Evolutionary conservation across 2,888 invertebrate species (phyloP).

Genomic region (Mayetiola destructor): DNA sequence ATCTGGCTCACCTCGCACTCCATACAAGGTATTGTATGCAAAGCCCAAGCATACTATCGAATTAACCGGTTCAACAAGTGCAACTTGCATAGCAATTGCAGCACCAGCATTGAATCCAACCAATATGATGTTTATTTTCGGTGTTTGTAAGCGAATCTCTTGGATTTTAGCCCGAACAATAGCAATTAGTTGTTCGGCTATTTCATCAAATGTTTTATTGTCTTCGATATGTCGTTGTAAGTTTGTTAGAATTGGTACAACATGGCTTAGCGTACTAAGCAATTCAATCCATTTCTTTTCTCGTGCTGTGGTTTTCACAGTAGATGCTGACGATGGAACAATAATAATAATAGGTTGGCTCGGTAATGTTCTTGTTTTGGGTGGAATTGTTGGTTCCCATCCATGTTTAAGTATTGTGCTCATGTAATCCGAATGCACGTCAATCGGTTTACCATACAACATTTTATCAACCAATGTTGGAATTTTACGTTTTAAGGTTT

Average conservation of each 20-base stretch:
- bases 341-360: constrained; percentile 52
- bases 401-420: constrained; percentile 45
- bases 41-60: constrained; percentile 68
- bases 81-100: constrained; percentile 55
- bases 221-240: constrained; percentile 28
- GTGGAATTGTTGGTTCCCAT: constrained; percentile 11
- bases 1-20: constrained; percentile 58
- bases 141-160: constrained; percentile 51
- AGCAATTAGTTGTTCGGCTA: constrained; percentile 48
- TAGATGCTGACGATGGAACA: constrained; percentile 41
- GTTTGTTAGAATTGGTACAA: constrained; percentile 46
- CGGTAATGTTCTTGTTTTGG: constrained; percentile 40
- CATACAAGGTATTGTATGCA: constrained; percentile 56
- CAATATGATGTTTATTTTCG: constrained; percentile 56
- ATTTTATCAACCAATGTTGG: constrained; percentile 61
- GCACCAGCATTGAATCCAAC: constrained; percentile 66
- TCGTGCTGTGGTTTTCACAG: constrained; percentile 37
- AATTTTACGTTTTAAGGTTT: constrained; percentile 52
- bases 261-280: constrained; percentile 50
- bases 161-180: constrained; percentile 54
- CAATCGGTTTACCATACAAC: constrained; percentile 42
- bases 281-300: constrained; percentile 56
- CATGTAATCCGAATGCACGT: constrained; percentile 47
- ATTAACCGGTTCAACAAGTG: constrained; percentile 47
- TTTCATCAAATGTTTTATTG: constrained; percentile 33